Conservation (phyloP, 2,888 invertebrate genomes). For the Mesorhabditis sp. region DNA sequence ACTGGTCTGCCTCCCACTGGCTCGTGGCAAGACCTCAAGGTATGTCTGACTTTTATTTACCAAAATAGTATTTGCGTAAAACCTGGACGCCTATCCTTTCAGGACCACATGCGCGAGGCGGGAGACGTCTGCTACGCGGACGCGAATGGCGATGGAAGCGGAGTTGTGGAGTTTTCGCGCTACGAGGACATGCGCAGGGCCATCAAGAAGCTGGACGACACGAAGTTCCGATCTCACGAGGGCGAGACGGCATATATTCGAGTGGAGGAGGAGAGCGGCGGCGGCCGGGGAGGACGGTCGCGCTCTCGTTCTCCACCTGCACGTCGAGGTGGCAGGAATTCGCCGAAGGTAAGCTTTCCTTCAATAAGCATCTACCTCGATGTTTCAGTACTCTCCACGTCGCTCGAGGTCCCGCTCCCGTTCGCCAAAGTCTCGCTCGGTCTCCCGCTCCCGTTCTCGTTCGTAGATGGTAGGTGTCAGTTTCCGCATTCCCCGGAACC, state of each 20-base stretch:
- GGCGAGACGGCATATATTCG: slow-evolving; percentile 93
- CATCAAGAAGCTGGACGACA: slow-evolving; percentile 92
- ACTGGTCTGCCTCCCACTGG: slow-evolving; percentile 78
- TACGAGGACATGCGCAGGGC: slow-evolving; percentile 99
- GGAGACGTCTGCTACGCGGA: slow-evolving; percentile 99
- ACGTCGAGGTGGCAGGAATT: neutral
- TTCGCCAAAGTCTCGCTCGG: neutral
- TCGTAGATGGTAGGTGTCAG: too few species aligned
- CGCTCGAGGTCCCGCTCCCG: neutral
- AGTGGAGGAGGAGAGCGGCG: slow-evolving; percentile 72
- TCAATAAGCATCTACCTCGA: neutral
- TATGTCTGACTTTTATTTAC: neutral
- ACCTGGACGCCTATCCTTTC: neutral
- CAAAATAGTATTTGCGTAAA: slow-evolving; percentile 7
- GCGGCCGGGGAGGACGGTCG: slow-evolving; percentile 44
- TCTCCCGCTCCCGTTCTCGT: neutral
- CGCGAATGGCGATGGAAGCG: slow-evolving; percentile 92
- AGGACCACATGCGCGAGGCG: slow-evolving; percentile 89
- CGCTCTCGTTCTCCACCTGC: slow-evolving; percentile 12
- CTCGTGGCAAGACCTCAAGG: slow-evolving; percentile 71
- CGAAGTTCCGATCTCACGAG: slow-evolving; percentile 94
- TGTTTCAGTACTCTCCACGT: neutral
- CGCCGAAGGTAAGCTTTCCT: neutral
- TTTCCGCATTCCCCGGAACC: too few species aligned
- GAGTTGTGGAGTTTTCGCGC: slow-evolving; percentile 92